Evolutionary conservation across 2,113 vertebrate species (phyloP).

Genomic region (Grammomys surdaster): DNA sequence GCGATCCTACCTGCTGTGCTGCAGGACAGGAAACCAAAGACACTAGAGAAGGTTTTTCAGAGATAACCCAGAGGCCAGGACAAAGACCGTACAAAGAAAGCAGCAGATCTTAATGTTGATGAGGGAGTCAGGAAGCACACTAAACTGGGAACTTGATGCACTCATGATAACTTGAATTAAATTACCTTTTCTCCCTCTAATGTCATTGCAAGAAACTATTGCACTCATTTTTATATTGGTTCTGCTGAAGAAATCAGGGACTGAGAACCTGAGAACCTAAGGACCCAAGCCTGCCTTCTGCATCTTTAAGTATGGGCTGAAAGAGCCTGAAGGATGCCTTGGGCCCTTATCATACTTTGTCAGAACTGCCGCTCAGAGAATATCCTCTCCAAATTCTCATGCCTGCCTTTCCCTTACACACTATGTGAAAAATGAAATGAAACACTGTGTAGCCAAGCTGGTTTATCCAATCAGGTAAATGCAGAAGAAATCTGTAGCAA

Average conservation of each 20-base stretch:
- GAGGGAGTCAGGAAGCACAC: neutral
- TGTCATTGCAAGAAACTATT: neutral
- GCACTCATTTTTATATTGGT: neutral
- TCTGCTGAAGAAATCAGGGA: neutral
- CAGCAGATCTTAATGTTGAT: neutral
- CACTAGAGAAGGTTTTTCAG: neutral
- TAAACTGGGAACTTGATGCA: neutral
- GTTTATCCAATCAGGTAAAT: neutral
- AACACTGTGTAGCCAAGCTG: neutral
- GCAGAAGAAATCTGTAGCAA: neutral
- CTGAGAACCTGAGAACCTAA: neutral
- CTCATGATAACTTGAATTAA: neutral
- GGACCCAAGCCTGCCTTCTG: neutral
- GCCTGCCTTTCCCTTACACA: neutral
- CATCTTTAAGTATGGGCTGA: neutral
- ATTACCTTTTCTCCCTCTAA: neutral
- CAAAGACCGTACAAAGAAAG: neutral
- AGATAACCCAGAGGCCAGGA: neutral
- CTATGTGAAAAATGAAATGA: neutral
- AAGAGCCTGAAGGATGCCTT: neutral
- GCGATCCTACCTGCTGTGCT: neutral
- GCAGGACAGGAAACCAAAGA: neutral
- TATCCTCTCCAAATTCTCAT: neutral
- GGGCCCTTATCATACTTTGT: neutral
- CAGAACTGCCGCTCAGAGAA: neutral